Evolutionary conservation across 1,140 invertebrate species (phyloP), one percentile per base, ranked within the genome.

Genomic region (Ceratina australensis): DNA sequence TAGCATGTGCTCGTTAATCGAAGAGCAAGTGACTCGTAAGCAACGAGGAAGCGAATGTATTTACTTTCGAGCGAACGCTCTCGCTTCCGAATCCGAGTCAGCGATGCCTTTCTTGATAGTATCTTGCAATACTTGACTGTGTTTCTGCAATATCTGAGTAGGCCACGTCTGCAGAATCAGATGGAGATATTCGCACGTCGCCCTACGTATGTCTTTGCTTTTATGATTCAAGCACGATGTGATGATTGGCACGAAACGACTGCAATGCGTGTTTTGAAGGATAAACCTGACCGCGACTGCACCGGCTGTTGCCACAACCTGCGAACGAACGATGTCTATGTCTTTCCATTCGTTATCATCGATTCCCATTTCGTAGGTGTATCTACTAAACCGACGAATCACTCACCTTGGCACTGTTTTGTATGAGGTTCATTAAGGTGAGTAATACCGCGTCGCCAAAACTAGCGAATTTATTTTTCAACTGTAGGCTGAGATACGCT

Each of bases 301-400:
- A 49, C 97, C 97, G 13, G 98, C 96, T 13, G 97, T 96, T 12
- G 98, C 96, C 92, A 99, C 97, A 69, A 99, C 95, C 95, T 96
- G 87, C 13, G 61, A 68, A 50, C 60, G 20, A 85, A 81, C 78
- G 56, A 59, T 33, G 22, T 26, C 16, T 12, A 56, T 64, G 28
- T 26, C 49, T 74, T 57, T 72, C 64, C 54, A n/a, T 50, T 54
- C 20, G 42, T 28, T 42, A 13, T 52, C 61, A 57, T n/a, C 26
- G 12, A 20, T 69, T 42, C 42, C 69, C 26, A 42, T 15, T 42
- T 59, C 18, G 16, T 72, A 18, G 42, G 22, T 42, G 33, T 42
- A 42, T 42, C 52, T 54, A 54, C 52, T 54, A 54, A 18, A 54
- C 52, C n/a, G n/a, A 54, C 52, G 52, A 56, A 56, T 63, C 52